These are phyloP conservation scores for Drosophila jambulina DNA, from an alignment of 1,140 invertebrate species.

Conservation along the genomic window DNA sequence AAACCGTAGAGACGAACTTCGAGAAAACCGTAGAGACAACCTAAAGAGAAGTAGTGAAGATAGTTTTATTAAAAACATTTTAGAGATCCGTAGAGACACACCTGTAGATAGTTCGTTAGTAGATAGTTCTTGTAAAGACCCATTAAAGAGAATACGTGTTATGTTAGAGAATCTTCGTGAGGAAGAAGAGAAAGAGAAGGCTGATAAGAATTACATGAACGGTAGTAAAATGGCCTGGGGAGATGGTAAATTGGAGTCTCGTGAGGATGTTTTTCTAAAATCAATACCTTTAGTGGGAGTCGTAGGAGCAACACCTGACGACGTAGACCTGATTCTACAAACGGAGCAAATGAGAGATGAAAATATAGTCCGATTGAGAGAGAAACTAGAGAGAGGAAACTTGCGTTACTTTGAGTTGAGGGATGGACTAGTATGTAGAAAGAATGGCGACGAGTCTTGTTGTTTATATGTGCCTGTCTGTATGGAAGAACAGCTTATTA, in stretches of 20 bases:
- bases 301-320: background rate
- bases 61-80: background rate
- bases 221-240: conserved; percentile 10
- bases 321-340: conserved; percentile 13
- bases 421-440: background rate
- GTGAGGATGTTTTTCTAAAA: background rate
- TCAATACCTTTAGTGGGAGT: background rate
- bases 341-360: conserved; percentile 1
- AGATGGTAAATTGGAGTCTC: background rate
- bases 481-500: conserved; percentile 3
- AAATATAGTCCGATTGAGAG: background rate
- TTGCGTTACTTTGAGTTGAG: background rate
- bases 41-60: no score
- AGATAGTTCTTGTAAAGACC: no score
- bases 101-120: background rate
- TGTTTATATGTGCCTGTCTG: background rate
- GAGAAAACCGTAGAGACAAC: background rate
- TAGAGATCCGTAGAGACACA: background rate
- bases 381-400: background rate
- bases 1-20: background rate
- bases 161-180: background rate
- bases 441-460: background rate
- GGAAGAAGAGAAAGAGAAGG: background rate
- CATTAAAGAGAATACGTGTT: background rate
- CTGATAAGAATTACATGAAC: background rate